phyloP scores from a whole-genome alignment of 2,113 vertebrate genomes.

The Zapus hudsonius region DNA sequence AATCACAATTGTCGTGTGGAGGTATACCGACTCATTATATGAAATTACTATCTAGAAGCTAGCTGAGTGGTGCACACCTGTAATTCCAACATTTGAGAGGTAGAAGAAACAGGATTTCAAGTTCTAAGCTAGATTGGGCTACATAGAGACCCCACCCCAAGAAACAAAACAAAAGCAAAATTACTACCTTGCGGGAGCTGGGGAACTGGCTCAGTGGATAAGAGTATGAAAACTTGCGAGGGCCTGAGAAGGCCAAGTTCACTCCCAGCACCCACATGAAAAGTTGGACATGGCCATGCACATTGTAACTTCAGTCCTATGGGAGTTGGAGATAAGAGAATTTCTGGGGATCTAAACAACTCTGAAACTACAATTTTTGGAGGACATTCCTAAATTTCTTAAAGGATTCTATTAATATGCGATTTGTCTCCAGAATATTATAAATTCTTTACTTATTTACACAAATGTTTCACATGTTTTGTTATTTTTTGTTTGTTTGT shows the following conservation, averaged over 20 bases:
- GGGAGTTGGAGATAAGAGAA: no score
- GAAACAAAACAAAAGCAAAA: background rate
- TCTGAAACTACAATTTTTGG: background rate
- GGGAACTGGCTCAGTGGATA: no score
- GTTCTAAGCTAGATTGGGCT: background rate
- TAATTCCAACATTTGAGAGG: background rate
- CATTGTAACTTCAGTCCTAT: no score
- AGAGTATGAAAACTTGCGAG: no score
- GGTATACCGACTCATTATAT: background rate
- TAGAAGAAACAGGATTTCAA: background rate
- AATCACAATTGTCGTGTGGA: background rate
- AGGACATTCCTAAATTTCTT: slow-evolving; percentile 17
- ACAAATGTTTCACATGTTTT: slow-evolving; percentile 14
- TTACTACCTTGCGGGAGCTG: no score
- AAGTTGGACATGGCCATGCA: no score
- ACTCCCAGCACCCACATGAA: no score
- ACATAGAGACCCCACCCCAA: background rate
- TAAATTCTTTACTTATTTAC: slow-evolving; percentile 47
- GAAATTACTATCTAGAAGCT: background rate
- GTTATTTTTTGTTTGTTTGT: background rate
- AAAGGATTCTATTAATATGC: background rate
- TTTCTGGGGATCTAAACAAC: background rate
- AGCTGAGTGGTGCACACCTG: background rate
- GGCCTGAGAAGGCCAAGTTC: no score
- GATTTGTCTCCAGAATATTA: slow-evolving; percentile 44